A percentile compares a stretch with the other conserved stretches of the same genome.
These are phyloP conservation scores for Columba livia DNA, from an alignment of 2,113 vertebrate genomes.

Conservation along the genomic window DNA sequence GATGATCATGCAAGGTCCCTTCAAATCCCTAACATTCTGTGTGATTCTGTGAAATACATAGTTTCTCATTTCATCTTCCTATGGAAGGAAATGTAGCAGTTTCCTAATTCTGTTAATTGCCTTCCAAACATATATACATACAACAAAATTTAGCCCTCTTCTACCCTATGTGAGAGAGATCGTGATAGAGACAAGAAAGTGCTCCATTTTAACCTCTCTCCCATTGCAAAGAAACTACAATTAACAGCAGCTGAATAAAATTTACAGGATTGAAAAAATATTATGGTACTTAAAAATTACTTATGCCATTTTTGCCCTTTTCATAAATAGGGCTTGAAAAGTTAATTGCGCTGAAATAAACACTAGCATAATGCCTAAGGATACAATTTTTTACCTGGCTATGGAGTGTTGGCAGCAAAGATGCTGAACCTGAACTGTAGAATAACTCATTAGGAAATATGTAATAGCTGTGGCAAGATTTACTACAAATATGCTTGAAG, in stretches of 20 bases:
- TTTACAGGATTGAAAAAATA: background rate
- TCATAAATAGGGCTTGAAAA: slow-evolving; percentile 12
- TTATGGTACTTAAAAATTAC: background rate
- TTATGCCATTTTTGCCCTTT: background rate
- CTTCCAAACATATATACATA: background rate
- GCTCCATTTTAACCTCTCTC: background rate
- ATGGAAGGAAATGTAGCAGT: background rate
- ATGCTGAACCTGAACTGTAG: slow-evolving; percentile 54
- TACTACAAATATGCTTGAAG: slow-evolving; percentile 72
- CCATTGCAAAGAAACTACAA: background rate
- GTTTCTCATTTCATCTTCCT: background rate
- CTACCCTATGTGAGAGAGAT: background rate
- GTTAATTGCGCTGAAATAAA: slow-evolving; percentile 66
- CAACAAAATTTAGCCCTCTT: background rate
- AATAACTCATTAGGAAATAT: slow-evolving; percentile 73
- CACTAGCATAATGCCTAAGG: slow-evolving; percentile 57
- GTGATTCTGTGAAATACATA: background rate
- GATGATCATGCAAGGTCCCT: no score
- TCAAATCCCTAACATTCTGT: no score
- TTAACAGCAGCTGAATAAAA: background rate
- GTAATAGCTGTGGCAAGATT: slow-evolving; percentile 66
- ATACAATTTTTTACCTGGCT: slow-evolving; percentile 58
- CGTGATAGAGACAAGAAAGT: background rate
- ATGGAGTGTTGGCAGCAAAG: slow-evolving; percentile 48
- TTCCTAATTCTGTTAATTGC: background rate